phyloP scores from a whole-genome alignment of 2,113 vertebrate species.

The Gobiocypris rarus region DNA sequence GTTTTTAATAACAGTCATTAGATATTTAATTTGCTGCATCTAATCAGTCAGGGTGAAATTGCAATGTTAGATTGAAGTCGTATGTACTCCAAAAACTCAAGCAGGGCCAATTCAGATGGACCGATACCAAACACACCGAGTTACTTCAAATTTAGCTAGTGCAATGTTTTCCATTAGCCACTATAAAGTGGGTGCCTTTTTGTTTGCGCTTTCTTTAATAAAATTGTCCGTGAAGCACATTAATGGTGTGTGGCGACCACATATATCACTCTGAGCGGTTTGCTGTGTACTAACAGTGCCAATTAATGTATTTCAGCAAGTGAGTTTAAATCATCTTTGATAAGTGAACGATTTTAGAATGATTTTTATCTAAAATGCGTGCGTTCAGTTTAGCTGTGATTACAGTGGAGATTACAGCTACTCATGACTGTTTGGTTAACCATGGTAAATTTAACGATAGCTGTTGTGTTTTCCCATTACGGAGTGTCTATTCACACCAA shows the following conservation, averaged over 20 bases:
- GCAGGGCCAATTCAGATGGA: constrained; percentile 8
- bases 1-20: constrained; percentile 45
- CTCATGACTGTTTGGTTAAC: constrained; percentile 33
- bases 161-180: constrained; percentile 39
- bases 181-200: constrained; percentile 26
- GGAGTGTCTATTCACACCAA: too few relatives aligned
- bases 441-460: background rate
- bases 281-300: constrained; percentile 32
- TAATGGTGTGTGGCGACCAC: constrained; percentile 55
- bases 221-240: constrained; percentile 56
- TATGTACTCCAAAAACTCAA: constrained; percentile 39
- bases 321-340: background rate
- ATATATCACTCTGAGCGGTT: constrained; percentile 33
- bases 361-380: constrained; percentile 19
- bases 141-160: background rate
- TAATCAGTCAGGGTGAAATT: constrained; percentile 51
- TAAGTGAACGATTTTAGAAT: constrained; percentile 3
- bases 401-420: constrained; percentile 39
- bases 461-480: constrained; percentile 4
- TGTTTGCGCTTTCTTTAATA: constrained; percentile 41
- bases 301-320: constrained; percentile 18
- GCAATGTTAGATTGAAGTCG: constrained; percentile 40
- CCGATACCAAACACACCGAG: constrained; percentile 29
- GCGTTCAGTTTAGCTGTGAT: constrained; percentile 40
- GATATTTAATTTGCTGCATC: constrained; percentile 50